Evolutionary conservation across 2,113 vertebrate genomes (phyloP), one percentile per base, ranked within the genome.

Genomic region (Lophotis ruficrista): DNA sequence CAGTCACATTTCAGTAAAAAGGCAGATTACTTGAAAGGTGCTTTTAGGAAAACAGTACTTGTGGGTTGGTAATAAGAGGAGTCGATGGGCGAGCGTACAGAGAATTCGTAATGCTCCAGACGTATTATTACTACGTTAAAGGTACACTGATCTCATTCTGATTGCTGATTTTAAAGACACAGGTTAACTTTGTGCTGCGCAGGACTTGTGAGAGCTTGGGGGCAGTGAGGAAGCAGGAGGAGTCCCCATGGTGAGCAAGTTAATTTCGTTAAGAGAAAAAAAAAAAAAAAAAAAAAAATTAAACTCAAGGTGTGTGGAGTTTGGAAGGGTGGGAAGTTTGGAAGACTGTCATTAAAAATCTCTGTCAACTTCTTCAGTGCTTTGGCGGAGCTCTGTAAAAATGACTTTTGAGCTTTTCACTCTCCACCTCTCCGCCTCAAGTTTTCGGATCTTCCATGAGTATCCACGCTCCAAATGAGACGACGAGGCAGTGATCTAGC

Each of bases 1-100:
- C 94, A 98, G 97, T 91, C 96, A 94, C 96, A 95, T 98, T 98
- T 98, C 96, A 96, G 95, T 95, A 89, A 96, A 96, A 96, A 98
- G 92, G 85, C 93, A 95, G 88, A 80, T 93, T 92, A 93, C 87
- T 98, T 97, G 96, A 96, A 97, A 98, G 98, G 97, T 98, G 93
- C 88, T 97, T 97, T 97, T 94, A 97, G 94, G 87, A 96, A 98
- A 96, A 93, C 41, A 77, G 79, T 41, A 65, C 56, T 97, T 94
- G 89, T 90, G 82, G 77, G 57, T 94, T 91, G 91, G 70, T 91
- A 97, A 87, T 89, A 96, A 93, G 75, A 91, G 62, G 92, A 90
- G 48, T 18, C 10, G 22, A 71, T 94, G 37, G 56, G 51, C 57
- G 95, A 90, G 45, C 10, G 5, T 7, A 43, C 41, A 54, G 83